Percentiles rank a stretch among this genome's conserved stretches.
Conservation (phyloP, 2,797 vertebrate genomes). For the Natrix natrix region DNA sequence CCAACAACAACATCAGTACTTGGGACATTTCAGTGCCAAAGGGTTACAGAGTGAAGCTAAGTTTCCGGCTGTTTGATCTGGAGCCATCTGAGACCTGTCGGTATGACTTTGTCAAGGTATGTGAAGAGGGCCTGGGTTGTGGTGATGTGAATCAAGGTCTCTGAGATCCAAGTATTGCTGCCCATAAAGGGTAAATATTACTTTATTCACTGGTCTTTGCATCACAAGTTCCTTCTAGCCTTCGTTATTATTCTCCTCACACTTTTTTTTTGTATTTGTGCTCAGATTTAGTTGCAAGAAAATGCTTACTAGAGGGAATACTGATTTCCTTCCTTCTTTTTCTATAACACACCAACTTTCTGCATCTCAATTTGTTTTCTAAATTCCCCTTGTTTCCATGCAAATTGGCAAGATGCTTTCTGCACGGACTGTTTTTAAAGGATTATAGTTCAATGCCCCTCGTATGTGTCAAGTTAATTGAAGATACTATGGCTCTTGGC, state of each 20-base stretch:
- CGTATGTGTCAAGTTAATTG: not conserved
- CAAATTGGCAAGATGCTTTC: not conserved
- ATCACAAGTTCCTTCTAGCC: not conserved
- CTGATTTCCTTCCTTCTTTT: not conserved
- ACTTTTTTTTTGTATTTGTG: not conserved
- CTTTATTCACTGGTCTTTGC: not conserved
- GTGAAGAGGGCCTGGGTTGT: not conserved
- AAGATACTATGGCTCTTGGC: not conserved
- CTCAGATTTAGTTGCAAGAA: not conserved
- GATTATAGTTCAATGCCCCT: too few species aligned
- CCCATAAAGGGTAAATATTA: not conserved
- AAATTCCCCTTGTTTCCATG: not conserved
- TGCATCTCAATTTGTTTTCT: not conserved
- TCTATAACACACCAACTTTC: not conserved
- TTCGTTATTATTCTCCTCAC: not conserved
- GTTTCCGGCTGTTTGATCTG: slow-evolving; percentile 83
- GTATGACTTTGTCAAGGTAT: slow-evolving; percentile 86
- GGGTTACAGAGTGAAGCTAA: slow-evolving; percentile 79
- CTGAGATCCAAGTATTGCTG: not conserved
- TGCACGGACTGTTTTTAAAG: not conserved
- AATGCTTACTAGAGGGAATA: not conserved
- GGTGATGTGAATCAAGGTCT: not conserved
- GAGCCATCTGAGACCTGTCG: slow-evolving; percentile 85
- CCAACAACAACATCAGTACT: slow-evolving; percentile 66
- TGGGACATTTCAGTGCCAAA: slow-evolving; percentile 78